phyloP scores from a whole-genome alignment of 2,888 invertebrate species.

The Rotaria socialis region DNA sequence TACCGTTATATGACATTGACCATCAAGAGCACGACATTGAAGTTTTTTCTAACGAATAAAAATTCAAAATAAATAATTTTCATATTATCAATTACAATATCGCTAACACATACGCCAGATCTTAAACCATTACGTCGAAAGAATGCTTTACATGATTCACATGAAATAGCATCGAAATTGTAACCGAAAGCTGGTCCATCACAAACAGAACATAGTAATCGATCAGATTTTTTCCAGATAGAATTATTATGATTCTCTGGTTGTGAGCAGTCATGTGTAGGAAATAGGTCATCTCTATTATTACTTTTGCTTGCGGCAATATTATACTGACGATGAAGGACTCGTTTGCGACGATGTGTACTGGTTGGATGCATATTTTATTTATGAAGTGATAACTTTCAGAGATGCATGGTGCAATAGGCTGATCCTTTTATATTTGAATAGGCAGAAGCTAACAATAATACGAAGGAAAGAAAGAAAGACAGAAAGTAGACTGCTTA shows the following conservation, averaged over 20 bases:
- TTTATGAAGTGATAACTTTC: neutral
- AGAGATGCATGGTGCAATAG: too few relatives aligned
- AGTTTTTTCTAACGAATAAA: neutral
- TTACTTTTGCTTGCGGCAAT: neutral
- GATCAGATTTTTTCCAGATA: neutral
- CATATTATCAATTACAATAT: neutral
- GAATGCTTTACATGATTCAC: conserved; percentile 13
- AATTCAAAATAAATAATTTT: neutral
- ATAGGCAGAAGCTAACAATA: neutral
- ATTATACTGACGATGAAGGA: neutral
- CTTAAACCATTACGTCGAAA: neutral
- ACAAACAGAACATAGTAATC: neutral
- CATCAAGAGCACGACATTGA: neutral
- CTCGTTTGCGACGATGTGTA: neutral
- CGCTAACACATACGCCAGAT: neutral
- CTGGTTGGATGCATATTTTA: neutral
- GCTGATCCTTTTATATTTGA: neutral
- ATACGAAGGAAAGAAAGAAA: neutral
- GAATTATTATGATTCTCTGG: neutral
- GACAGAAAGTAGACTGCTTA: neutral
- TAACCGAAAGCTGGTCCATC: neutral
- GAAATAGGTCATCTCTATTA: neutral
- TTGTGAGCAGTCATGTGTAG: neutral
- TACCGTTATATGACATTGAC: neutral
- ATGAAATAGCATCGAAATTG: neutral